phyloP scores from a whole-genome alignment of 2,888 invertebrate genomes.

The Drosophila pseudotakahashii region DNA sequence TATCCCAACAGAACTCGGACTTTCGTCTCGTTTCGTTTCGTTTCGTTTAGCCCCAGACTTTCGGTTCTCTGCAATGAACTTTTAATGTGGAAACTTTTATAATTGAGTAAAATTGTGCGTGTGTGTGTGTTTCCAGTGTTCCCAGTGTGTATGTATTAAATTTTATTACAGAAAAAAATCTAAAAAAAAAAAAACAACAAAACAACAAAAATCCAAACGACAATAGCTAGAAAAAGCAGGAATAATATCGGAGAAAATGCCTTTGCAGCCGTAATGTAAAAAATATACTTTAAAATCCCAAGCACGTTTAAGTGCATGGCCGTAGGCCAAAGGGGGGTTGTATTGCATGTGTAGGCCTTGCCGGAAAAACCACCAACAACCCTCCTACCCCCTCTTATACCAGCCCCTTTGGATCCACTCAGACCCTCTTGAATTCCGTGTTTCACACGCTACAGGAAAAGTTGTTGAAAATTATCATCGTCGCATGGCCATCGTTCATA shows the following conservation, averaged over 20 bases:
- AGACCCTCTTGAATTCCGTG: constrained; percentile 16
- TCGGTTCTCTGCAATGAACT: constrained; percentile 71
- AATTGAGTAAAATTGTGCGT: constrained; percentile 77
- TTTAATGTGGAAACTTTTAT: constrained; percentile 82
- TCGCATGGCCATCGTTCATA: constrained; percentile 28
- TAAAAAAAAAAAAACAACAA: neutral
- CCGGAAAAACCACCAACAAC: neutral
- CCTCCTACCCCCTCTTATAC: neutral
- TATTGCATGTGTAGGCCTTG: constrained; percentile 38
- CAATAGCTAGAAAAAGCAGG: constrained; percentile 17
- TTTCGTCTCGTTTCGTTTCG: neutral
- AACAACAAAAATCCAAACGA: constrained; percentile 61
- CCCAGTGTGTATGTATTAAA: constrained; percentile 61
- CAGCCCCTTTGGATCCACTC: neutral
- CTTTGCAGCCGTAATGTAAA: constrained; percentile 55
- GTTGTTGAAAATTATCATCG: constrained; percentile 74
- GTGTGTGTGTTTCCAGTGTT: constrained; percentile 20
- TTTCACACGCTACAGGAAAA: constrained; percentile 53
- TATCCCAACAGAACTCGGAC: constrained; percentile 58
- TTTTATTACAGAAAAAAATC: constrained; percentile 71
- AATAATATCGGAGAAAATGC: constrained; percentile 46
- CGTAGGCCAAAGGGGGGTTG: neutral
- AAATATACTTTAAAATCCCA: constrained; percentile 63
- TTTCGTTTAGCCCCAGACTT: constrained; percentile 5
- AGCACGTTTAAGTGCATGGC: constrained; percentile 70